Base-by-base conservation (phyloP, 2,113 vertebrate genomes). In the Aviceda subcristata region DNA sequence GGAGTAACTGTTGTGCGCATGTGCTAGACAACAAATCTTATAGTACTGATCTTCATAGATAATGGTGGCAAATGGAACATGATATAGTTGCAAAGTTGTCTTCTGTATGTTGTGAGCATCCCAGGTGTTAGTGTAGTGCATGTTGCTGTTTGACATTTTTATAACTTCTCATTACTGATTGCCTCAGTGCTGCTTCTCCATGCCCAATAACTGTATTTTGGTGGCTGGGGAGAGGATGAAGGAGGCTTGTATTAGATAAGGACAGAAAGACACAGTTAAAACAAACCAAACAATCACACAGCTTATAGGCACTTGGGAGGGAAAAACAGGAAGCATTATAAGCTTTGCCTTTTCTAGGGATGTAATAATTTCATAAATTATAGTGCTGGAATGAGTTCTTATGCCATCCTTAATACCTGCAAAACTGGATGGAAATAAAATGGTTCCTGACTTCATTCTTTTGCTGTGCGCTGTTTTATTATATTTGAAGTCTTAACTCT, bases 381-480 rank as follows among this genome's bases (percentile, higher is more conserved):
- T 36, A 92, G 43, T 86, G 60, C 20, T 81, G 84, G 45, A 83
- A 86, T 93, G 78, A 83, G 64, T 36, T 95, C 38, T 66, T 93
- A 55, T 22, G 32, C 92, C 88, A 93, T 95, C 88, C 94, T 94
- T 94, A 94, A 86, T 91, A 83, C 50, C 66, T 92, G 85, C 63
- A 91, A 92, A 91, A 79, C 57, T 93, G 96, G 93, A 88, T 96
- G 87, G 88, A 95, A 96, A 95, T 96, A 95, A 95, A 96, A 91
- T 91, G 50, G 50, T 69, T 97, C 84, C 87, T 97, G 73, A 89
- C 77, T 95, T 91, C 72, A 95, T 91, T 96, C 36, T 96, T 88
- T 38, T 89, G 76, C 92, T 96, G 88, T 96, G 88, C 4, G 38
- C 78, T 97, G 48, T 96, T 96, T 95, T 90, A 81, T 93, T 97